Conservation (phyloP, 2,113 vertebrate genomes). For the Hymenochirus boettgeri region DNA sequence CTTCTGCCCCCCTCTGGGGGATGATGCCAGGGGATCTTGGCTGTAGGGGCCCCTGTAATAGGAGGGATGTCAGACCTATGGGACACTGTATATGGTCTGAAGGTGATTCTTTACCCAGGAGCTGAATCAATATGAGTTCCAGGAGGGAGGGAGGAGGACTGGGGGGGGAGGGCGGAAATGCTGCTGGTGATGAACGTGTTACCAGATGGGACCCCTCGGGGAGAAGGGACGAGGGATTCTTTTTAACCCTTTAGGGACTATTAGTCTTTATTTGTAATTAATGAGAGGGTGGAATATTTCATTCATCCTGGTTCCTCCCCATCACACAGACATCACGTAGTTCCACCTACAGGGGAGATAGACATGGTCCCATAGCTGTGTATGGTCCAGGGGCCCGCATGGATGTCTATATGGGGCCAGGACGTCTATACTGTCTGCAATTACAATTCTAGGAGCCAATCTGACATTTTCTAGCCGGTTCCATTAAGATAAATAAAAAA, state of each 20-base stretch:
- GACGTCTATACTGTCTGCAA: too few species aligned
- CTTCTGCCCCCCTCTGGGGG: constrained; percentile 4
- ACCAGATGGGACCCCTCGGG: constrained; percentile 31
- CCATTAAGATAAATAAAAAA: too few species aligned
- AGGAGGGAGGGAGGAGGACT: constrained; percentile 5
- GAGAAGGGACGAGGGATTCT: constrained; percentile 7
- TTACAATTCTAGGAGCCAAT: too few species aligned
- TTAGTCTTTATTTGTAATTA: too few species aligned
- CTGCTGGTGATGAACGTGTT: constrained; percentile 12
- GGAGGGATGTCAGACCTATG: neutral
- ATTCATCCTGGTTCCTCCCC: too few species aligned
- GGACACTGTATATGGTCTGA: constrained; percentile 7
- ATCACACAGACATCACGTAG: too few species aligned
- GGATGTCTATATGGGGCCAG: too few species aligned
- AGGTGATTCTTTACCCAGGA: constrained; percentile 24
- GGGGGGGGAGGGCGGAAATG: neutral
- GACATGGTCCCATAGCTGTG: too few species aligned
- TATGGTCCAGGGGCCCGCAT: too few species aligned
- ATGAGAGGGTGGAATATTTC: too few species aligned
- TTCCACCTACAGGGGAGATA: too few species aligned
- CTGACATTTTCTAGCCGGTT: too few species aligned
- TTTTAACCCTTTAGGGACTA: neutral
- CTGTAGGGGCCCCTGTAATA: neutral
- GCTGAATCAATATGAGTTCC: constrained; percentile 23
- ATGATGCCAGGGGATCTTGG: neutral